These are phyloP conservation scores for Hanleya hanleyi DNA, from an alignment of 2,888 invertebrate genomes.

Conservation along the genomic window DNA sequence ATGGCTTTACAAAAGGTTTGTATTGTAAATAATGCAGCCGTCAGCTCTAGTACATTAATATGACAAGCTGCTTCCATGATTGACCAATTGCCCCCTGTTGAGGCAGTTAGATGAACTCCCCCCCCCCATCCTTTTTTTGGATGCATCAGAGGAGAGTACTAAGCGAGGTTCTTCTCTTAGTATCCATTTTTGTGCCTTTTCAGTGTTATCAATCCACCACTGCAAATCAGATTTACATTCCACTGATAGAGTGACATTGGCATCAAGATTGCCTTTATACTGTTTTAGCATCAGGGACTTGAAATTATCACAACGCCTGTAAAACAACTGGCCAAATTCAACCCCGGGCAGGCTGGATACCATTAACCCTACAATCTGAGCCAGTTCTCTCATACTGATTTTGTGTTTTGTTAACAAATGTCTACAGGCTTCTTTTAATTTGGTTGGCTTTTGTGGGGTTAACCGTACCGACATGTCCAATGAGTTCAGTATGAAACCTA, in stretches of 20 bases:
- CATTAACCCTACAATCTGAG: not conserved
- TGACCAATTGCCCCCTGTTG: not conserved
- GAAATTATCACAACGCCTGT: not conserved
- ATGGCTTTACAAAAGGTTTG: not conserved
- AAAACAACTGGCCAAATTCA: not conserved
- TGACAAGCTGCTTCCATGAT: not conserved
- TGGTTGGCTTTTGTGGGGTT: not conserved
- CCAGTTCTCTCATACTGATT: not conserved
- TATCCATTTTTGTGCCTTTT: not conserved
- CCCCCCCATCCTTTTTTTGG: not conserved
- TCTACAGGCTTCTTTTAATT: not conserved
- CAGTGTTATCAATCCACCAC: not conserved
- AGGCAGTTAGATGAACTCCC: not conserved
- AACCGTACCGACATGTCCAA: not conserved
- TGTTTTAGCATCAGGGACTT: not conserved
- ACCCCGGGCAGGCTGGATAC: not conserved
- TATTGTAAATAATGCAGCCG: not conserved
- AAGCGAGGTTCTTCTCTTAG: not conserved
- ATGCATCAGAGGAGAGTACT: not conserved
- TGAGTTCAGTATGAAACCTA: not conserved
- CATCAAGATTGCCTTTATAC: not conserved
- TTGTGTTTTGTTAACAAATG: not conserved
- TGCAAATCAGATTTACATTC: not conserved
- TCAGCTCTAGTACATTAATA: not conserved
- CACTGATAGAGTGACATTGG: not conserved